Evolutionary conservation across 53 echinoderm and acorn worm genomes (phyloP).

Genomic region (Echinometra lucunter): DNA sequence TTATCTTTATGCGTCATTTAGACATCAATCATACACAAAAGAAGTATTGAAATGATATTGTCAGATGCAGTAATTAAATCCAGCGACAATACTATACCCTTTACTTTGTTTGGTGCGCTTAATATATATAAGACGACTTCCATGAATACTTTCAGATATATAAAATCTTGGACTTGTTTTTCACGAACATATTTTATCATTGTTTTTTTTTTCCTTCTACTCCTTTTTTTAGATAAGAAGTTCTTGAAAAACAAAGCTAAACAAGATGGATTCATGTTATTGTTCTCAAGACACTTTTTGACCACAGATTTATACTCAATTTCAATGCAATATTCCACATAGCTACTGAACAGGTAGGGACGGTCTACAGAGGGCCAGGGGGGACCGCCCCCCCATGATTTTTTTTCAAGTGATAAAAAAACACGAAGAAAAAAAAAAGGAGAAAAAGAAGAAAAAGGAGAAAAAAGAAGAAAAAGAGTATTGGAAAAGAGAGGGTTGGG

Average conservation of each 20-base stretch:
- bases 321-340: neutral
- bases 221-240: too few species aligned
- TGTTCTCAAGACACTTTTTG: neutral
- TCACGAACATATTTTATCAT: neutral
- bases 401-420: too few species aligned
- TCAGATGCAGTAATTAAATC: conserved; percentile 16
- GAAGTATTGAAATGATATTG: conserved; percentile 14
- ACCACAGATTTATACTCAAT: neutral
- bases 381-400: too few species aligned
- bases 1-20: conserved; percentile 4
- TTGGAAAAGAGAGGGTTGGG: too few species aligned
- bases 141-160: neutral
- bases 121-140: neutral
- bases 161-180: neutral
- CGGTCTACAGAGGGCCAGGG: too few species aligned
- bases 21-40: conserved; percentile 35
- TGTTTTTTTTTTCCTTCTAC: neutral
- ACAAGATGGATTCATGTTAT: neutral
- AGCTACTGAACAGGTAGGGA: too few species aligned
- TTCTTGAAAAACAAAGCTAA: neutral
- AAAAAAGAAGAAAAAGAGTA: too few species aligned
- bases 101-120: neutral
- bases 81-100: neutral
- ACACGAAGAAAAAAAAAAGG: too few species aligned
- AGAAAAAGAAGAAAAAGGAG: too few species aligned